Percentiles rank a stretch among this genome's conserved stretches.
Conservation (phyloP, 2,797 vertebrate genomes). For the Thamnophis elegans region DNA sequence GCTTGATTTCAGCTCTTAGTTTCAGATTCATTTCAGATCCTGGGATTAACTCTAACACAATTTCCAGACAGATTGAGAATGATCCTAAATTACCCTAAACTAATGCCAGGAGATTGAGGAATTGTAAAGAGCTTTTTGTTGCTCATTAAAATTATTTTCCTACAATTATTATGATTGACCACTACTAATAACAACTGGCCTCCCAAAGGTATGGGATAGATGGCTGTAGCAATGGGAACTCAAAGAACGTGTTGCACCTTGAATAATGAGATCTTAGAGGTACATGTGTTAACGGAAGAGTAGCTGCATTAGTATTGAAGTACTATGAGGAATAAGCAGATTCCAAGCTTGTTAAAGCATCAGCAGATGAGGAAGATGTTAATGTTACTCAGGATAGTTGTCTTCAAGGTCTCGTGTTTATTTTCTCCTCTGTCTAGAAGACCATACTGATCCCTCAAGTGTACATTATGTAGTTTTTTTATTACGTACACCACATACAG, state of each 20-base stretch:
- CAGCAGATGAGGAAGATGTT: not conserved
- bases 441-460: not conserved
- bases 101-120: not conserved
- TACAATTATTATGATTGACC: not conserved
- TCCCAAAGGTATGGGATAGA: not conserved
- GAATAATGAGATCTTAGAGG: not conserved
- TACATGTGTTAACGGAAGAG: not conserved
- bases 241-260: not conserved
- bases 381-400: not conserved
- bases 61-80: not conserved
- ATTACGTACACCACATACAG: no score
- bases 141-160: not conserved
- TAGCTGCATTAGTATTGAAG: not conserved
- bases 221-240: not conserved
- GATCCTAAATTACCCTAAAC: not conserved
- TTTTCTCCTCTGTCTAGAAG: not conserved
- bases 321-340: not conserved
- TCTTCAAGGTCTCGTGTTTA: not conserved
- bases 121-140: slow-evolving; percentile 1
- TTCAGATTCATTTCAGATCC: not conserved
- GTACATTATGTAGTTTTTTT: not conserved
- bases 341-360: not conserved
- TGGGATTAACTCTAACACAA: not conserved
- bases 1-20: rapidly evolving
- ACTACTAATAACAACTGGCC: not conserved